These are phyloP conservation scores for Gymnothorax javanicus DNA, from an alignment of 2,797 vertebrate species.

Conservation along the genomic window DNA sequence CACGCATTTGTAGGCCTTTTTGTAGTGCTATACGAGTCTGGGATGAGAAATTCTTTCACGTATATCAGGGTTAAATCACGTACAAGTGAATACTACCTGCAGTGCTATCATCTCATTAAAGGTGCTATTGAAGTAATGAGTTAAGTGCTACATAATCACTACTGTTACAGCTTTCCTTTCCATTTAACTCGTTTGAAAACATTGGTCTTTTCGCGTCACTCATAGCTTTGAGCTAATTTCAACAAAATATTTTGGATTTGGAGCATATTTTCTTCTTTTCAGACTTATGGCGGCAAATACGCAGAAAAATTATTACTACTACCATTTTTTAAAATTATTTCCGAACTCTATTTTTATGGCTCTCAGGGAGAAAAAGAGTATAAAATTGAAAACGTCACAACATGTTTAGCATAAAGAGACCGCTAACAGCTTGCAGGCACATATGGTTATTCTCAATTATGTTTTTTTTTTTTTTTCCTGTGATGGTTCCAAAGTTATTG, in stretches of 20 bases:
- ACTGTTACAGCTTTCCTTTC: neutral
- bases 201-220: neutral
- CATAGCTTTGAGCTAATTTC: neutral
- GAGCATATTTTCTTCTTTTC: neutral
- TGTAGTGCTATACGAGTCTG: neutral
- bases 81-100: neutral
- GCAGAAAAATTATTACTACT: neutral
- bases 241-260: slow-evolving; percentile 5
- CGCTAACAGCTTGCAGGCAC: neutral
- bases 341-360: neutral
- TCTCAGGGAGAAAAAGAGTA: neutral
- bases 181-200: neutral
- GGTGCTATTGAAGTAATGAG: neutral
- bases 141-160: neutral
- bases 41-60: neutral
- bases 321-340: neutral
- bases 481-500: neutral
- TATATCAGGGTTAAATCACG: neutral
- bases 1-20: neutral
- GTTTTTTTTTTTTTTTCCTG: slow-evolving; percentile 5
- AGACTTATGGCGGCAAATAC: neutral
- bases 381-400: neutral
- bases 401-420: neutral
- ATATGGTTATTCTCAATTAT: neutral
- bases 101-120: neutral